Evolutionary conservation across 2,888 invertebrate species (phyloP), one percentile per base, ranked within the genome.

Genomic region (Zygothrica quintamaculata): DNA sequence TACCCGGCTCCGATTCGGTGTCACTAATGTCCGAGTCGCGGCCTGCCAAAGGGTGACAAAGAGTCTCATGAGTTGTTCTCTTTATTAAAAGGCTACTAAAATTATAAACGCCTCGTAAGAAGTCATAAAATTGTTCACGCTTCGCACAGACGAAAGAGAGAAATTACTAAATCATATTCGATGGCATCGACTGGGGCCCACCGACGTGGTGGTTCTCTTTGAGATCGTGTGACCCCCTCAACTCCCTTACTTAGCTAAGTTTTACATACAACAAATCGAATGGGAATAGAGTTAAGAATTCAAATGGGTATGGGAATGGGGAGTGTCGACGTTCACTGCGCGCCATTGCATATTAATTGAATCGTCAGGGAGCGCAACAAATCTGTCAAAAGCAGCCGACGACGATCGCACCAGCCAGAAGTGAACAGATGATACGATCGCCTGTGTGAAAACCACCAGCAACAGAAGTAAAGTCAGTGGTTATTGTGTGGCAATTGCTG

Each of bases 1-100:
- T 95, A 0, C 98, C 97, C 0, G 98, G 98, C 89, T 98, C 97
- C 0, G 96, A 96, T 89, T 97, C 97, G 3, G 96, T 96, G 82
- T 97, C 97, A 31, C 91, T 91, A 26, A 96, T 96, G 82, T 96
- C 96, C 5, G 91, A 91, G 55, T 90, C 89, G n/a, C 90, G 90
- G 50, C 88, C 90, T 90, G 62, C 13, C 75, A 74, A 34, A 12
- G 47, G 56, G 16, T 48, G 42, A 64, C 39, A 64, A 64, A 50
- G 31, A 31, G 25, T 25, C 31, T 48, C 59, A 37, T 44, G 43
- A 53, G 43, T 26, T 36, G 36, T 22, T 16, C 11, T 36, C 18
- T 66, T 69, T 68, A 87, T 87, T 75, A 60, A 82, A 77, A 71
- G 59, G 75, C 74, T 73, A 77, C 74, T 55, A 61, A 81, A 76